Evolutionary conservation across 2,797 vertebrate genomes (phyloP), one percentile per base, ranked within the genome.

Genomic region (Gadopsis bispinosus): DNA sequence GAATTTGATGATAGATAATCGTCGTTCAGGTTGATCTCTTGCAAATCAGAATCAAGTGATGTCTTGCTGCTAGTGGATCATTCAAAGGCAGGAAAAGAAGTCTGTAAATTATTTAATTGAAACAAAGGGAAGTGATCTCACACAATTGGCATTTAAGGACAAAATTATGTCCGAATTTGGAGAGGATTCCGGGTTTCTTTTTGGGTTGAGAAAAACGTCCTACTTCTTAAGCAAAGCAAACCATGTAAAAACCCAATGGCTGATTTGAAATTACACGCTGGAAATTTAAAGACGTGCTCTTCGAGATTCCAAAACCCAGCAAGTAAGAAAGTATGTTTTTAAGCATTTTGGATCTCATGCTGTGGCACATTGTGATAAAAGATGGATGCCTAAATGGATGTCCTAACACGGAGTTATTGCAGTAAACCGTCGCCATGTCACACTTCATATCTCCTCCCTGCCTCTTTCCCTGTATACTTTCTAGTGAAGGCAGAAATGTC

Each of bases 401-500:
- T 67, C 41, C 8, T 5, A 14, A 35, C 6, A 20, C 26, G 31
- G 56, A 60, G 10, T 59, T 58, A 61, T 39, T 39, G 58, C 59
- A 20, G 29, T 26, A 72, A 77, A 65, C 20, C 51, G 20, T 61
- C 16, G 29, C 26, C 19, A 19, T 63, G 69, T 69, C 55, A 45
- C 37, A 45, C 66, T 48, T 65, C n/a, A 6, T 14, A 14, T 77
- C 51, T 71, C 64, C 13, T 47, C 22, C 41, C 62, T 56, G 50
- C 55, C 33, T 43, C 4, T 53, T 26, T 19, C 56, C 41, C 54
- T 56, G 59, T 26, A 22, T 19, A 69, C 85, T 87, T 79, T 90
- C 84, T 45, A 88, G 80, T 66, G 83, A 92, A 81, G 72, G 56
- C 81, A 56, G 48, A 71, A 79, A 87, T 51, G 51, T 73, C 60